A percentile compares a stretch with the other conserved stretches of the same genome.
Conservation (phyloP, 2,113 vertebrate genomes). For the Antechinus stuartii region DNA sequence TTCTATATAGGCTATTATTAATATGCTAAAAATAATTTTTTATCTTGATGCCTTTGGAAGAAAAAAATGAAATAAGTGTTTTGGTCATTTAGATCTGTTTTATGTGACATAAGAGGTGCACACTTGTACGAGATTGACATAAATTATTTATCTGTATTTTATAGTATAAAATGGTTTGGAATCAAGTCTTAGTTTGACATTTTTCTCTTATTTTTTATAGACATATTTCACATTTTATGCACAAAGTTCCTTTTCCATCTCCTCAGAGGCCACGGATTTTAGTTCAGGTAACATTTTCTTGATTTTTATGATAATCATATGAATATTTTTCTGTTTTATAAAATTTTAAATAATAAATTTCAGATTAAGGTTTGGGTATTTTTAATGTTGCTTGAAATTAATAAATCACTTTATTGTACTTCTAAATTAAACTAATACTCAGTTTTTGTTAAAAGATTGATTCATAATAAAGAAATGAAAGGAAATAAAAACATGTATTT, state of each 20-base stretch:
- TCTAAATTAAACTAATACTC: background rate
- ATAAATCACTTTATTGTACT: background rate
- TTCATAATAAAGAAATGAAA: background rate
- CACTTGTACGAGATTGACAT: constrained; percentile 29
- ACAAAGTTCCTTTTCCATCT: constrained; percentile 97
- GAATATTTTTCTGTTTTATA: background rate
- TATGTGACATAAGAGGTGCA: background rate
- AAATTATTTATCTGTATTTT: constrained; percentile 44
- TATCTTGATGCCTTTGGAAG: background rate
- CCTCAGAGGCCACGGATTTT: constrained; percentile 96
- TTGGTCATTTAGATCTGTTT: background rate
- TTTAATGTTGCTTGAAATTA: background rate
- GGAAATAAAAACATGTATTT: background rate
- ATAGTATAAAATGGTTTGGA: constrained; percentile 37
- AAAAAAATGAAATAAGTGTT: background rate
- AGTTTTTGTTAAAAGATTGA: background rate
- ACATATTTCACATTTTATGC: constrained; percentile 99
- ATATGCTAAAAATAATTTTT: constrained; percentile 10
- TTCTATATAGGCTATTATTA: constrained; percentile 44
- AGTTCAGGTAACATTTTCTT: constrained; percentile 90
- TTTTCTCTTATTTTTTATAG: constrained; percentile 83
- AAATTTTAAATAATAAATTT: background rate
- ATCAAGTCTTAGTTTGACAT: background rate
- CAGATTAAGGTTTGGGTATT: background rate
- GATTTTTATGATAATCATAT: background rate